Conservation (phyloP, 2,113 vertebrate genomes). For the Cyanoderma ruficeps region DNA sequence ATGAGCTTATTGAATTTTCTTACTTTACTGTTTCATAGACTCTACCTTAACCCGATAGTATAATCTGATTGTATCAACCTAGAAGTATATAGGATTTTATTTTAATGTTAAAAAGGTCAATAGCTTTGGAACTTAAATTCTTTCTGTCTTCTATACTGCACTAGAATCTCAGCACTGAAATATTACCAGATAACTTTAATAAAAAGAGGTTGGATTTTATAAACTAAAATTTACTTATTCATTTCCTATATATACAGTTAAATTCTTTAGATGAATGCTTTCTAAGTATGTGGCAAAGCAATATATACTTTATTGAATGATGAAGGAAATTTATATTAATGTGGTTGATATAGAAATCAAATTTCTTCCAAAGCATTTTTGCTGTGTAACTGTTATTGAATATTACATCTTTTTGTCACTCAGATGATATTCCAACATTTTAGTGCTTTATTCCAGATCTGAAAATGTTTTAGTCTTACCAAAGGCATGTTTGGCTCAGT, state of each 20-base stretch:
- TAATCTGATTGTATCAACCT: slow-evolving; percentile 76
- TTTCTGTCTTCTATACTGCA: slow-evolving; percentile 66
- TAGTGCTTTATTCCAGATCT: slow-evolving; percentile 45
- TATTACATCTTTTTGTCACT: slow-evolving; percentile 69
- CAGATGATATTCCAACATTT: slow-evolving; percentile 8
- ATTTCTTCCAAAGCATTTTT: slow-evolving; percentile 69
- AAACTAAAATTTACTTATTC: slow-evolving; percentile 75
- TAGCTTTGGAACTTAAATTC: slow-evolving; percentile 73
- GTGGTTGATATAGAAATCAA: slow-evolving; percentile 63
- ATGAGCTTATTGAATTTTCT: slow-evolving; percentile 74
- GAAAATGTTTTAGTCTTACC: slow-evolving; percentile 40
- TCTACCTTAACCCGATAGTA: slow-evolving; percentile 70
- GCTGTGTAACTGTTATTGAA: slow-evolving; percentile 54
- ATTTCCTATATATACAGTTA: slow-evolving; percentile 68
- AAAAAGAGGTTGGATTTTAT: slow-evolving; percentile 73
- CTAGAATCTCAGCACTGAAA: slow-evolving; percentile 57
- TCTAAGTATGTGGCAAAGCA: slow-evolving; percentile 67
- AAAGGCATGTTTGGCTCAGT: slow-evolving; percentile 10
- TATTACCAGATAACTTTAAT: slow-evolving; percentile 74
- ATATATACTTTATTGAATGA: slow-evolving; percentile 74
- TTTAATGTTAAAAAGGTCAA: slow-evolving; percentile 78
- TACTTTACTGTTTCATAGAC: slow-evolving; percentile 73
- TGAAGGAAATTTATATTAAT: slow-evolving; percentile 69
- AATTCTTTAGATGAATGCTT: slow-evolving; percentile 67
- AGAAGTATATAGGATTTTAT: slow-evolving; percentile 79